Evolutionary conservation across 2,888 invertebrate genomes (phyloP).

Genomic region (Eupithecia centaureata): DNA sequence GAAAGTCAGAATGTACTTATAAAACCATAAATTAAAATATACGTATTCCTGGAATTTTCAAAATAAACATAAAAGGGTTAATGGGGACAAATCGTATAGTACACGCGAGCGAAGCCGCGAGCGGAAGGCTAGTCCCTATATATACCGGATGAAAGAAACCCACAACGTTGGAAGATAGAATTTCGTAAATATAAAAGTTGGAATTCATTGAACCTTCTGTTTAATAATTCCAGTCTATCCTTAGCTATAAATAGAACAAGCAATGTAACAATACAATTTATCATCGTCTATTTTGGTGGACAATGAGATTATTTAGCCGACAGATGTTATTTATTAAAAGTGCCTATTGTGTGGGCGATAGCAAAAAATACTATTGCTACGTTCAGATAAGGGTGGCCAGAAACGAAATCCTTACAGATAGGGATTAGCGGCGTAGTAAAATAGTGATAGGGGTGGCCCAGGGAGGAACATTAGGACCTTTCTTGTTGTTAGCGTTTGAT

Average conservation of each 20-base stretch:
- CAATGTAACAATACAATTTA: conserved; percentile 19
- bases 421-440: conserved; percentile 73
- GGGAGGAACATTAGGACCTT: conserved; percentile 15
- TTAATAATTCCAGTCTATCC: conserved; percentile 6
- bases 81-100: no score
- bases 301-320: conserved; percentile 43
- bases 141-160: neutral
- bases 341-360: conserved; percentile 48
- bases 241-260: conserved; percentile 20
- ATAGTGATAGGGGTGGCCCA: conserved; percentile 14
- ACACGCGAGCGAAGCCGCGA: no score
- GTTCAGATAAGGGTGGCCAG: conserved; percentile 55
- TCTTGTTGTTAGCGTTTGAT: neutral
- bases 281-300: conserved; percentile 44
- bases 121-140: no score
- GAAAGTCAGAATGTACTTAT: no score
- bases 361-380: conserved; percentile 52
- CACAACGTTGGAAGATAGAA: neutral
- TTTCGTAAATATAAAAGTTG: neutral
- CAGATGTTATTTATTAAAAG: conserved; percentile 58
- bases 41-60: no score
- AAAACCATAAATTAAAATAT: no score
- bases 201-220: neutral
- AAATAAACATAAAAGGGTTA: no score
- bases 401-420: conserved; percentile 71